Evolutionary conservation across 2,888 invertebrate species (phyloP).

Genomic region (Carcina quercana): DNA sequence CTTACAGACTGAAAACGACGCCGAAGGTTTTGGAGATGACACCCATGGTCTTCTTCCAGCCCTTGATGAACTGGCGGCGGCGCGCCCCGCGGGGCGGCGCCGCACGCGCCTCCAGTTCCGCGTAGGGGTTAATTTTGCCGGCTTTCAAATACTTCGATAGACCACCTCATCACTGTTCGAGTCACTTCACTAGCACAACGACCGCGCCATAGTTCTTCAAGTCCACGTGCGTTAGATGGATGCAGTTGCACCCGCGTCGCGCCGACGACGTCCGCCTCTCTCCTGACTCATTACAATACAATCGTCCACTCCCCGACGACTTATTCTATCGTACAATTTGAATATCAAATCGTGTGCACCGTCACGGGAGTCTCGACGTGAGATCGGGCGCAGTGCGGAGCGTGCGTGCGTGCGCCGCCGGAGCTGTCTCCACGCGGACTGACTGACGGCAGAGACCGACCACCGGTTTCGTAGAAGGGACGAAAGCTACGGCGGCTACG

Average conservation of each 20-base stretch:
- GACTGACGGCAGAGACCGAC: conserved; percentile 18
- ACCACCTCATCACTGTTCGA: conserved; percentile 46
- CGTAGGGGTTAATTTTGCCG: conserved; percentile 67
- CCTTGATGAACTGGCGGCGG: conserved; percentile 68
- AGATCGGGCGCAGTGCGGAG: conserved; percentile 14
- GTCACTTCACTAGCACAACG: conserved; percentile 39
- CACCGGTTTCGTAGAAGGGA: conserved; percentile 26
- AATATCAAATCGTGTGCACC: conserved; percentile 41
- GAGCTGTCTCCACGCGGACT: conserved; percentile 46
- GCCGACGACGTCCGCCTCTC: conserved; percentile 20
- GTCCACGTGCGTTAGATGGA: conserved; percentile 21
- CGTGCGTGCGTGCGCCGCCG: conserved; percentile 38
- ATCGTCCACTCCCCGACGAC: conserved; percentile 35
- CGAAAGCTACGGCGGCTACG: conserved; percentile 51
- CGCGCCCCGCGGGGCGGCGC: conserved; percentile 62
- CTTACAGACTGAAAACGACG: conserved; percentile 88
- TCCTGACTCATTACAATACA: conserved; percentile 44
- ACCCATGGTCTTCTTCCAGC: conserved; percentile 78
- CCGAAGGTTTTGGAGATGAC: conserved; percentile 85
- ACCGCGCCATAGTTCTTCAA: conserved; percentile 35
- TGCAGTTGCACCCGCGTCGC: conserved; percentile 18
- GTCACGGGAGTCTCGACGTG: conserved; percentile 35
- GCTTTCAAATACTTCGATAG: conserved; percentile 27
- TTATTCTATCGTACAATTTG: conserved; percentile 45
- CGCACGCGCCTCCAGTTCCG: conserved; percentile 55